phyloP scores from a whole-genome alignment of 2,113 vertebrate genomes.

The Albula goreensis region DNA sequence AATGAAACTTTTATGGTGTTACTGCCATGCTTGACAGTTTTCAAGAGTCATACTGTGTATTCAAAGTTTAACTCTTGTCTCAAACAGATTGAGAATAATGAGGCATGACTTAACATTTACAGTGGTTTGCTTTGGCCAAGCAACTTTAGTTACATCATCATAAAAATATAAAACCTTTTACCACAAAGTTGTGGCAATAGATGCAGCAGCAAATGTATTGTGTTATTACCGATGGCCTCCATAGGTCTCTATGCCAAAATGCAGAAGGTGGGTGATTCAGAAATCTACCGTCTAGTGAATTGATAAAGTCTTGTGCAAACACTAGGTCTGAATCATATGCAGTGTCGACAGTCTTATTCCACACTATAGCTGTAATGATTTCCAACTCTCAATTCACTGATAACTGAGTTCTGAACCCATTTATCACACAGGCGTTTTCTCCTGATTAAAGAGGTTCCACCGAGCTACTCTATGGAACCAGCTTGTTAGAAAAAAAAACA shows the following conservation, averaged over 20 bases:
- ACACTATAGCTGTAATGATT: neutral
- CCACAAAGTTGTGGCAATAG: slow-evolving; percentile 11
- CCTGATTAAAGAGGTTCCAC: neutral
- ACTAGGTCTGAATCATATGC: neutral
- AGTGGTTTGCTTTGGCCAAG: slow-evolving; percentile 18
- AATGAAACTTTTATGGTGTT: neutral
- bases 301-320: slow-evolving; percentile 27
- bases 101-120: slow-evolving; percentile 10
- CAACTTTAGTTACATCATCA: neutral
- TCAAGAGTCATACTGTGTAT: neutral
- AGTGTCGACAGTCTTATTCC: neutral
- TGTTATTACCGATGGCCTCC: slow-evolving; percentile 18
- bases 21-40: neutral
- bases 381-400: neutral
- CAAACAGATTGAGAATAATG: neutral
- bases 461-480: neutral
- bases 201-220: neutral
- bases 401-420: neutral
- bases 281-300: neutral
- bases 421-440: neutral
- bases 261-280: neutral
- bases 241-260: slow-evolving; percentile 11
- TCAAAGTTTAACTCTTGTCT: neutral
- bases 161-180: slow-evolving; percentile 22
- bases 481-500: neutral